These are phyloP conservation scores for Stylophora pistillata DNA, from an alignment of 64 coral and sea anemone genomes.

Conservation along the genomic window DNA sequence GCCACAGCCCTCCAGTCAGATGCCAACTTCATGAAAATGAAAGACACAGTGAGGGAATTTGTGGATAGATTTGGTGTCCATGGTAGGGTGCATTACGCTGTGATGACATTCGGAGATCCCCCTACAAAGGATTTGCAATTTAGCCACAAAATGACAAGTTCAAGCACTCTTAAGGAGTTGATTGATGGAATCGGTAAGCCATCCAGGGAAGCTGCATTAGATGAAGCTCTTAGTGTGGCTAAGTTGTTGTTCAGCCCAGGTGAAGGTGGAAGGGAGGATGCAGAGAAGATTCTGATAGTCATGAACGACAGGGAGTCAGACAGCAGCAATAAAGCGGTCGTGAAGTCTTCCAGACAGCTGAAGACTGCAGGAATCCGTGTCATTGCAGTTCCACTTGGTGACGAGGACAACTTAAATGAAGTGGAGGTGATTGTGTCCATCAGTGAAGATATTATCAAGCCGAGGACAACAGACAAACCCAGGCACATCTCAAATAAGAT, in stretches of 20 bases:
- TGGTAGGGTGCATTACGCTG: constrained; percentile 65
- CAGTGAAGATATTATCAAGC: constrained; percentile 57
- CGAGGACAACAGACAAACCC: constrained; percentile 19
- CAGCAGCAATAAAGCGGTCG: constrained; percentile 54
- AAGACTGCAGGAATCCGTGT: constrained; percentile 54
- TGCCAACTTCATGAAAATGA: constrained; percentile 78
- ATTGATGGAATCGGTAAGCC: constrained; percentile 57
- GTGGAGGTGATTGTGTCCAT: constrained; percentile 38
- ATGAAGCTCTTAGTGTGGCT: constrained; percentile 29
- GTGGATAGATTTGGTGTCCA: constrained; percentile 70
- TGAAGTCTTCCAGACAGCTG: constrained; percentile 34
- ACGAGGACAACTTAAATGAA: constrained; percentile 50
- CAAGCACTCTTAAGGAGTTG: constrained; percentile 47
- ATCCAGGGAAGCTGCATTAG: constrained; percentile 41
- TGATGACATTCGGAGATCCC: constrained; percentile 67
- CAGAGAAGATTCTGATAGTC: constrained; percentile 68
- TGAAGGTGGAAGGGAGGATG: constrained; percentile 39
- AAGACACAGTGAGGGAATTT: constrained; percentile 64
- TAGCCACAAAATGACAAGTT: constrained; percentile 32
- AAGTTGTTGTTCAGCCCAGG: constrained; percentile 39
- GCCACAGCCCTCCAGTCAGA: constrained; percentile 39
- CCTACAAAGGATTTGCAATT: constrained; percentile 63
- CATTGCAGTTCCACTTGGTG: constrained; percentile 66
- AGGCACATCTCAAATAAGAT: constrained; percentile 41
- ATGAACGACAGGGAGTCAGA: constrained; percentile 78